phyloP scores from a whole-genome alignment of 2,797 vertebrate species.

The Graptemys geographica region DNA sequence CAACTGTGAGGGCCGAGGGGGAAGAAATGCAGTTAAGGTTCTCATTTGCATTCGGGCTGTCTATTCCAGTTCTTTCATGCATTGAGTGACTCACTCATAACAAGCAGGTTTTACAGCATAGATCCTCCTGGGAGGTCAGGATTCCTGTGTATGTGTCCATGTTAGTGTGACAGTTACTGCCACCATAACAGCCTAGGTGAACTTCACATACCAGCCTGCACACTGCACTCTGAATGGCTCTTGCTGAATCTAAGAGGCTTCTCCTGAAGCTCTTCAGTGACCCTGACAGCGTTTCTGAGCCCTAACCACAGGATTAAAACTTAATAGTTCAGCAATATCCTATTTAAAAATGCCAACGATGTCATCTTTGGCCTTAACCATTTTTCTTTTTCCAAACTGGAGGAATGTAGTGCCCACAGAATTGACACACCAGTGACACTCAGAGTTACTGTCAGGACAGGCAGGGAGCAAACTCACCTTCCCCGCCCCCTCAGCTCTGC shows the following conservation, averaged over 20 bases:
- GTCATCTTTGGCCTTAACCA: slow-evolving; percentile 60
- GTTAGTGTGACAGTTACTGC: not conserved
- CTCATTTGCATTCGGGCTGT: slow-evolving; percentile 17
- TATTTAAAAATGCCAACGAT: slow-evolving; percentile 63
- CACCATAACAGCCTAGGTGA: not conserved
- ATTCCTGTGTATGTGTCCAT: slow-evolving; percentile 22
- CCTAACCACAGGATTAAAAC: slow-evolving; percentile 21
- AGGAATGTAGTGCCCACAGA: slow-evolving; percentile 29
- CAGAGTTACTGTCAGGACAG: not conserved
- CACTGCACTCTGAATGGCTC: slow-evolving; percentile 9
- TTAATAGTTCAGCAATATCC: slow-evolving; percentile 27
- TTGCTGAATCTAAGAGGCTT: slow-evolving; percentile 15
- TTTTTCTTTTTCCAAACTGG: slow-evolving; percentile 62
- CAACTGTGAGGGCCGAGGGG: not conserved
- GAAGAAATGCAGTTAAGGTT: not conserved
- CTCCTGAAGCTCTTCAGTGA: slow-evolving; percentile 4
- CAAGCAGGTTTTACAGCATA: not conserved
- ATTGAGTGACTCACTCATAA: slow-evolving; percentile 1
- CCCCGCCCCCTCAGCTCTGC: not conserved
- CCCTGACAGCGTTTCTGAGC: slow-evolving; percentile 23
- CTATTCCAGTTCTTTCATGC: slow-evolving; percentile 2
- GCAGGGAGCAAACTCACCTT: not conserved
- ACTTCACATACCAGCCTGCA: not conserved
- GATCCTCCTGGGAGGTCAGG: slow-evolving; percentile 1
- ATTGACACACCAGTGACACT: slow-evolving; percentile 33